Evolutionary conservation across 1,140 invertebrate genomes (phyloP).

Genomic region (Ruditapes philippinarum): DNA sequence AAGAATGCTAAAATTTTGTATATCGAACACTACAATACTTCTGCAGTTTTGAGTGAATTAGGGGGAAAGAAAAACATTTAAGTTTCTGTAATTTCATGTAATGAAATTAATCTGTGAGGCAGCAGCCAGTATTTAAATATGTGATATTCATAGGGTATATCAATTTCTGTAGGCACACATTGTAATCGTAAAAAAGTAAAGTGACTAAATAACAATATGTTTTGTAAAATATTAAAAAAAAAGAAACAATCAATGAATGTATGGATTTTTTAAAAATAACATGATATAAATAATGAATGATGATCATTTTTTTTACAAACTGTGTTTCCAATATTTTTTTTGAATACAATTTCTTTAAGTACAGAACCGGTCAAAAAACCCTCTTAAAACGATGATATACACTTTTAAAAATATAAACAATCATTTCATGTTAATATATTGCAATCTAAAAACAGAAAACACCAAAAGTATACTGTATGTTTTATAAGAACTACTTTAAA

Average conservation of each 20-base stretch:
- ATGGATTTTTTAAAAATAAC: constrained; percentile 62
- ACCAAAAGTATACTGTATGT: too few species aligned
- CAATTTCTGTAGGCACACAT: constrained; percentile 17
- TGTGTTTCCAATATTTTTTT: background rate
- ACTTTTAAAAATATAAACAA: too few species aligned
- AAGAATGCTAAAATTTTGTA: too few species aligned
- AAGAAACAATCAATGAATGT: constrained; percentile 57
- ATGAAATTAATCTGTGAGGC: too few species aligned
- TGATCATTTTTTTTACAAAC: constrained; percentile 26
- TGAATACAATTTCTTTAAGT: background rate
- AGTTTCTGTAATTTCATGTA: too few species aligned
- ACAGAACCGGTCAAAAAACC: background rate
- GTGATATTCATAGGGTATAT: background rate
- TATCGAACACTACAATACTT: too few species aligned
- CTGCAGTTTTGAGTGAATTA: too few species aligned
- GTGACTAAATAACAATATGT: constrained; percentile 33
- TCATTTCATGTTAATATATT: too few species aligned
- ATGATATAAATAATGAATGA: constrained; percentile 66
- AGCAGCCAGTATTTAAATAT: background rate
- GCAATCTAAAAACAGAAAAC: too few species aligned
- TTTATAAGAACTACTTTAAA: too few species aligned
- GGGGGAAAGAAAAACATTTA: too few species aligned
- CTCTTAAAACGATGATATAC: too few species aligned
- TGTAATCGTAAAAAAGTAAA: constrained; percentile 2
- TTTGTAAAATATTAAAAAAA: constrained; percentile 44